Evolutionary conservation across 2,797 vertebrate species (phyloP).

Genomic region (Dipus sagitta): DNA sequence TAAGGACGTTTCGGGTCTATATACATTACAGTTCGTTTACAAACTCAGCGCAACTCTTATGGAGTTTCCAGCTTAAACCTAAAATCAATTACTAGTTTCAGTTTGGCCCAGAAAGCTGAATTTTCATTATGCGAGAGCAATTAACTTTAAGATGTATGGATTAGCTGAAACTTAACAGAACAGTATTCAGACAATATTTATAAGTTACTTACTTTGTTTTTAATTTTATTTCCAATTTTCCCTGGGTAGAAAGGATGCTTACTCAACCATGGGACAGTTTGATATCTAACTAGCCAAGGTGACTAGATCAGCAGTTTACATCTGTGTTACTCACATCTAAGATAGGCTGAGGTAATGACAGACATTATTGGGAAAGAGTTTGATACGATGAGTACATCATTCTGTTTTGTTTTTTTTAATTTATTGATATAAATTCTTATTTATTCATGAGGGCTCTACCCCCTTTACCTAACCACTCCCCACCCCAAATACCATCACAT

Average conservation of each 20-base stretch:
- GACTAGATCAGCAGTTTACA: neutral
- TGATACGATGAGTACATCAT: neutral
- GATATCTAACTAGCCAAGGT: neutral
- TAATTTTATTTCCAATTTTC: neutral
- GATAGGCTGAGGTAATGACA: neutral
- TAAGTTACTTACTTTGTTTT: constrained; percentile 5
- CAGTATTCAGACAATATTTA: neutral
- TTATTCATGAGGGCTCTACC: neutral
- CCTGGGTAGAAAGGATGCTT: neutral
- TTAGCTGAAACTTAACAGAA: neutral
- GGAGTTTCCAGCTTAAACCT: constrained; percentile 17
- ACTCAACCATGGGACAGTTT: neutral
- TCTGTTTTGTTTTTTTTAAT: too few species aligned
- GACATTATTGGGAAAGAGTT: neutral
- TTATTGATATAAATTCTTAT: neutral
- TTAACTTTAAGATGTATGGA: neutral
- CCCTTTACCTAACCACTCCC: neutral
- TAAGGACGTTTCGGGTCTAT: constrained; percentile 33
- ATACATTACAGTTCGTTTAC: neutral
- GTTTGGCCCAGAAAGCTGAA: constrained; percentile 27
- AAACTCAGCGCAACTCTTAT: neutral
- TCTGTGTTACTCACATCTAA: neutral
- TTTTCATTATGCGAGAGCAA: neutral
- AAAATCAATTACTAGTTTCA: constrained; percentile 48
- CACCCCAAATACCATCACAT: neutral